phyloP scores from a whole-genome alignment of 2,113 vertebrate species.

The Ptychochromis oligacanthus region DNA sequence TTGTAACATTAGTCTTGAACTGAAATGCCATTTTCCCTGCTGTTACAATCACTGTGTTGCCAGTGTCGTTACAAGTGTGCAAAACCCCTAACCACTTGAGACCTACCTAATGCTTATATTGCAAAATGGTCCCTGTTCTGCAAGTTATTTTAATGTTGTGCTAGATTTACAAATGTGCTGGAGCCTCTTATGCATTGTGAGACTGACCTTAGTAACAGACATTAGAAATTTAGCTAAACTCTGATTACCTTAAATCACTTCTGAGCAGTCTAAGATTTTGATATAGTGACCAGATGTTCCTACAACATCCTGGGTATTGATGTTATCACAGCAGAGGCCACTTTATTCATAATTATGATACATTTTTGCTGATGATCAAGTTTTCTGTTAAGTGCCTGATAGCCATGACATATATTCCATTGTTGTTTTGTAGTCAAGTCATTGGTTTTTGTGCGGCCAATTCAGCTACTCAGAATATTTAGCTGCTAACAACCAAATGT shows the following conservation, averaged over 20 bases:
- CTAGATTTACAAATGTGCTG: rapidly evolving
- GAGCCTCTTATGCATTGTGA: not conserved
- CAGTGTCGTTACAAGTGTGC: not conserved
- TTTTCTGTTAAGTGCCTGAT: too few species aligned
- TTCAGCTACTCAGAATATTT: too few species aligned
- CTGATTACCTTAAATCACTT: not conserved
- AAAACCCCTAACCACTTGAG: too few species aligned
- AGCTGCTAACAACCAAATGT: too few species aligned
- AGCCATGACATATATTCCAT: too few species aligned
- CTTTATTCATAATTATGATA: not conserved
- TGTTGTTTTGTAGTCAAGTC: too few species aligned
- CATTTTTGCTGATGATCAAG: not conserved
- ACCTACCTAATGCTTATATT: too few species aligned
- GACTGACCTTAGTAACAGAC: not conserved
- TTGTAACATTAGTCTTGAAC: not conserved
- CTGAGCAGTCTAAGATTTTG: rapidly evolving
- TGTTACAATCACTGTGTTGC: not conserved
- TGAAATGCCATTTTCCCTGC: not conserved
- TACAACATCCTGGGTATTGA: too few species aligned
- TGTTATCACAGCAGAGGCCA: not conserved
- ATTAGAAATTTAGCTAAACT: not conserved
- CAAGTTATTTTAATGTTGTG: not conserved
- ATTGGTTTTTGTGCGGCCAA: too few species aligned
- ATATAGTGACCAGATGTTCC: not conserved
- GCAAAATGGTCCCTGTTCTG: not conserved